Evolutionary conservation across 2,888 invertebrate species (phyloP), one percentile per base, ranked within the genome.

Genomic region (Pelosia muscerda): DNA sequence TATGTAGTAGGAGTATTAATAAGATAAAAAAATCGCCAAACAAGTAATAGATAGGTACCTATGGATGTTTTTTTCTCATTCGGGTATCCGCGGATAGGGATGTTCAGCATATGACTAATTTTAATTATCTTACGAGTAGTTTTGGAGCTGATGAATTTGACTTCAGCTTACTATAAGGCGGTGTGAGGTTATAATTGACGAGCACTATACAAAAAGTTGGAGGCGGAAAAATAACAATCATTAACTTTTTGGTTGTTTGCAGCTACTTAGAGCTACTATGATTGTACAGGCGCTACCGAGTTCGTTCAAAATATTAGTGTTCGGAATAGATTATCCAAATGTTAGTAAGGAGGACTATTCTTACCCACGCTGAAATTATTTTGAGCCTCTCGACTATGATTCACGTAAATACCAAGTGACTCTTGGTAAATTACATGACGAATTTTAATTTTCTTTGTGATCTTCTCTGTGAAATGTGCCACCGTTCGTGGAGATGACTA

Each of bases 381-480:
- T 49, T 49, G 49, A 49, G n/a, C 19, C 42, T 42, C 49, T 49
- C n/a, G 19, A n/a, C 49, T n/a, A n/a, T 49, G 49, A 49, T 49
- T 49, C 49, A 49, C 49, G 49, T 49, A 49, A 49, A 49, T 49
- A 49, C n/a, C 49, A 49, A 49, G n/a, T 49, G n/a, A n/a, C 49
- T 49, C 1, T 49, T 49, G n/a, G 49, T n/a, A n/a, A 49, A 49
- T 49, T 9, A 19, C n/a, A 49, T 49, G 49, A 49, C 9, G 49
- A 49, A 49, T 42, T 19, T n/a, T 6, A 38, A 42, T 49, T 49
- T 49, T 49, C 49, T 49, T 49, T n/a, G 9, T 49, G 9, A 38
- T n/a, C n/a, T n/a, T n/a, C n/a, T n/a, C n/a, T n/a, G n/a, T n/a
- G n/a, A n/a, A n/a, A n/a, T n/a, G n/a, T n/a, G n/a, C n/a, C n/a